These are phyloP conservation scores for Chlorodrepanis virens DNA, from an alignment of 2,113 vertebrate species.

Conservation along the genomic window DNA sequence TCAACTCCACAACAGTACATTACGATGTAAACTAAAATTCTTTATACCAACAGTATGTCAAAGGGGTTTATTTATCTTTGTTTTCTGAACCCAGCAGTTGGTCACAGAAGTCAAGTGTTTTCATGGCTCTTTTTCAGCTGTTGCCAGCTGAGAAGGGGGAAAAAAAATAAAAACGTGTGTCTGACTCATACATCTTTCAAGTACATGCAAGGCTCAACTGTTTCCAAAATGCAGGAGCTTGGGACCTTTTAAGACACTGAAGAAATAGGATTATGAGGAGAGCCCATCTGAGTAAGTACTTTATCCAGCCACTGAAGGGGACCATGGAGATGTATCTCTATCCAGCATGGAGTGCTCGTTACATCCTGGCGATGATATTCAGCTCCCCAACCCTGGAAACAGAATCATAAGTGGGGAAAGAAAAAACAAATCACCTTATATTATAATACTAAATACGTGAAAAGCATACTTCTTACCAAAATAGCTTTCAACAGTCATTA, in stretches of 20 bases:
- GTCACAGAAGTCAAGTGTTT: conserved; percentile 95
- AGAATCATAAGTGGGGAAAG: neutral
- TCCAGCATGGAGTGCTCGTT: conserved; percentile 99
- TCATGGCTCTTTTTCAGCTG: conserved; percentile 82
- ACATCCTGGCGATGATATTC: conserved; percentile 99
- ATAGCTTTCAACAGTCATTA: neutral
- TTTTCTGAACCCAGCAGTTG: conserved; percentile 87
- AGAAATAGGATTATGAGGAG: conserved; percentile 96
- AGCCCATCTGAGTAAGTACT: conserved; percentile 99
- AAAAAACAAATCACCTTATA: neutral
- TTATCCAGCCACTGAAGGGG: conserved; percentile 99
- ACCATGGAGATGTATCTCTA: conserved; percentile 97
- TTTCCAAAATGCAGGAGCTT: conserved; percentile 64
- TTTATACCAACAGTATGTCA: conserved; percentile 65
- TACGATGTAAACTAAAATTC: conserved; percentile 82
- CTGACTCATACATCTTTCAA: conserved; percentile 91
- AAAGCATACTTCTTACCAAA: neutral
- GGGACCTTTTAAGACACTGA: conserved; percentile 88
- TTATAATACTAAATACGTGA: neutral
- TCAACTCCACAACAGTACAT: conserved; percentile 72
- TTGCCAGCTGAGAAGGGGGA: conserved; percentile 54
- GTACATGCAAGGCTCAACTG: conserved; percentile 83
- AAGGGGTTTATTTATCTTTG: neutral
- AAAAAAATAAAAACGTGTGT: conserved; percentile 33
- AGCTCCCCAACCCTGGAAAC: conserved; percentile 95